Base-by-base conservation (phyloP, 2,113 vertebrate species). In the Seriola rivoliana region DNA sequence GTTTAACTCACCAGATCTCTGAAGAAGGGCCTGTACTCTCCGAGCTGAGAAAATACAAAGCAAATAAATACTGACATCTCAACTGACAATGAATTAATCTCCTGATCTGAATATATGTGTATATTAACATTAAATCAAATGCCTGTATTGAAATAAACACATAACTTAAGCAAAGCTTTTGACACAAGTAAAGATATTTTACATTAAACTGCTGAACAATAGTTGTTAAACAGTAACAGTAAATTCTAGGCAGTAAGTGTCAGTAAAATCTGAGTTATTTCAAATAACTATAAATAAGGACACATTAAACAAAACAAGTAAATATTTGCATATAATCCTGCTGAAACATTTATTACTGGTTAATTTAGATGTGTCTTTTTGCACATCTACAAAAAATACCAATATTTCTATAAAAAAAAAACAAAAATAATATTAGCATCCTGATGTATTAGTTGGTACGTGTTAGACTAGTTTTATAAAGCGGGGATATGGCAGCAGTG, bases 1-100 rank as follows among this genome's bases (percentile, higher is more conserved):
- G 58, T 32, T 17, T 32, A 68, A 93, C 96, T 94, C 90, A 97
- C 97, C 95, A 95, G 89, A 59, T 94, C 94, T 90, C 94, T 93
- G 86, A 93, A 95, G 70, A 96, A 94, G 42, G 96, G 80, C 48
- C 48, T 93, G 85, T 96, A 96, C 19, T 95, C 94, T 76, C 96
- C 97, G 29, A 98, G 95, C 97, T 98, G 93, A 10, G 89, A 81
- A 25, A 16, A 59, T 3, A 78, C 25, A 46, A 25, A 46, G 21
- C 3, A 9, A 44, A 38, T 14, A 34, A 19, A 50, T 8, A 19
- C 48, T 19, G 16, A 34, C 9, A 25, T 68, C 10, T 76, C 13
- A 78, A 19, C n/a, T 65, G 6, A 50, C 32, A 71, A 36, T 52
- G 5, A 58, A 38, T 78, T 1, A 21, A 48, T 42, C 1, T 44